A percentile compares a stretch with the other conserved stretches of the same genome.
Conservation (phyloP, 2,113 vertebrate species). For the Ginglymostoma cirratum region DNA sequence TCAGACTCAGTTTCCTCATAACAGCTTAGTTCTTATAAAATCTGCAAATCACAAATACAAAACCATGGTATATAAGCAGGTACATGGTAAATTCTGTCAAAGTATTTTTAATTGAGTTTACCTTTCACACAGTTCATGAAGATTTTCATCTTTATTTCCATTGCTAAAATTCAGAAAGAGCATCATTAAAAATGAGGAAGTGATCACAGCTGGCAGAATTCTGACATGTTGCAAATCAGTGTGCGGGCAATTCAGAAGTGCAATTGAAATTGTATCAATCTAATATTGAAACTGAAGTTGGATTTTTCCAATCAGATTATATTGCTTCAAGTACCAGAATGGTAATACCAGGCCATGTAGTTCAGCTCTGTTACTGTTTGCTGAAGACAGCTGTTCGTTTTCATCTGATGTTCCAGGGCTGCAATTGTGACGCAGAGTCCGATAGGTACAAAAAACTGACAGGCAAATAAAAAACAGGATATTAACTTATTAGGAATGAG, state of each 20-base stretch:
- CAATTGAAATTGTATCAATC: background rate
- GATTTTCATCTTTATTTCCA: background rate
- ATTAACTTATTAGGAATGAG: background rate
- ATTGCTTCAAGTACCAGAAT: background rate
- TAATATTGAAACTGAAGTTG: background rate
- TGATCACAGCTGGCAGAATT: background rate
- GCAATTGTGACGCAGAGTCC: constrained; percentile 20
- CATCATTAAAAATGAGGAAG: background rate
- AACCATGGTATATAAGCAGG: background rate
- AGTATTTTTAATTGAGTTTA: background rate
- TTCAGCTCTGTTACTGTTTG: constrained; percentile 18
- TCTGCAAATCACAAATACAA: background rate
- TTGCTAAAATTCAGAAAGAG: background rate
- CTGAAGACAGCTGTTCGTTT: background rate
- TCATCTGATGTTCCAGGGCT: constrained; percentile 28
- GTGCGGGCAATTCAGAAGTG: background rate
- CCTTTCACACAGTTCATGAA: background rate
- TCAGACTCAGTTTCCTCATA: background rate
- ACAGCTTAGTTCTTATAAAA: background rate
- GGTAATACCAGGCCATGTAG: constrained; percentile 24
- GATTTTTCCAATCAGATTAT: background rate
- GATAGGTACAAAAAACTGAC: constrained; percentile 16
- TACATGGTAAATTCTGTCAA: background rate
- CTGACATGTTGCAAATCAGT: background rate
- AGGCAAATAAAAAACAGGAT: background rate